Conservation (phyloP, 2,888 invertebrate genomes). For the Andrena dorsata region DNA sequence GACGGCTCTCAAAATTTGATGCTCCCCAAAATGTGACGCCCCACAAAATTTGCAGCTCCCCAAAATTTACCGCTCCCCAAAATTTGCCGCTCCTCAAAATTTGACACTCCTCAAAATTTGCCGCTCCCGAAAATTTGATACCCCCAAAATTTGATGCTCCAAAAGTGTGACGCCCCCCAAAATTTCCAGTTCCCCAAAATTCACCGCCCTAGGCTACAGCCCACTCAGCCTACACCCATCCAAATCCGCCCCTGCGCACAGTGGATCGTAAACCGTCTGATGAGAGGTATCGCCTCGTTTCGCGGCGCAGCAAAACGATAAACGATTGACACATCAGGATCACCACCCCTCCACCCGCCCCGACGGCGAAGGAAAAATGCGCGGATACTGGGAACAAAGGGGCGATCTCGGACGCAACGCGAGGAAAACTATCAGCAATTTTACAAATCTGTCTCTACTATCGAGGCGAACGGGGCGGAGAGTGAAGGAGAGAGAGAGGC, state of each 20-base stretch:
- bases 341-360: conserved; percentile 1
- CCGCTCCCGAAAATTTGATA: no score
- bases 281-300: neutral
- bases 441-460: conserved; percentile 75
- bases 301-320: neutral
- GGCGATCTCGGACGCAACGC: conserved; percentile 69
- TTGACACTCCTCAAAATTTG: no score
- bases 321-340: conserved; percentile 37
- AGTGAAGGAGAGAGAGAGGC: neutral
- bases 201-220: no score
- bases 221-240: no score
- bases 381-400: conserved; percentile 2
- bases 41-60: no score
- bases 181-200: no score
- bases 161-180: no score
- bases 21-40: no score
- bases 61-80: no score
- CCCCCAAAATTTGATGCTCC: no score
- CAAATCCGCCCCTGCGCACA: neutral
- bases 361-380: neutral
- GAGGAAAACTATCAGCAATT: conserved; percentile 74
- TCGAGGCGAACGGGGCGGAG: conserved; percentile 21
- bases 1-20: no score
- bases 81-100: no score
- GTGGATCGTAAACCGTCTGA: neutral